Conservation (phyloP, 64 coral and sea anemone species). For the Stylophora pistillata region DNA sequence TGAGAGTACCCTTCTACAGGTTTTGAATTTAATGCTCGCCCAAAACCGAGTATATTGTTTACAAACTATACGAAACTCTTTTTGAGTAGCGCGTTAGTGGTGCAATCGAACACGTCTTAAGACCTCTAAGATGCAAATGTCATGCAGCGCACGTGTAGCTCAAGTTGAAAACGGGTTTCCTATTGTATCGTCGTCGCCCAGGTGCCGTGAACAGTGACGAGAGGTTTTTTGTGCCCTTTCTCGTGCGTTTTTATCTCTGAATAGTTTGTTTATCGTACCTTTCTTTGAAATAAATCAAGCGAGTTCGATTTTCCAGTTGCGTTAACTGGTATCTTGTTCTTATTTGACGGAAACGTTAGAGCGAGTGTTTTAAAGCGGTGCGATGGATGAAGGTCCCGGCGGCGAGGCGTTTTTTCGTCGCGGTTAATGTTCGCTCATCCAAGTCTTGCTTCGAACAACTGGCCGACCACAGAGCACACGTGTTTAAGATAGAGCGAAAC, state of each 20-base stretch:
- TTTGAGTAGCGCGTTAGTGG: background rate
- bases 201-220: slow-evolving; percentile 33
- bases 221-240: slow-evolving; percentile 6
- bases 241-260: slow-evolving; percentile 45
- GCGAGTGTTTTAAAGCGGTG: background rate
- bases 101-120: slow-evolving; percentile 1
- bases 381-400: background rate
- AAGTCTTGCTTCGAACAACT: slow-evolving; percentile 7
- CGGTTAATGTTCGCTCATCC: slow-evolving; percentile 11
- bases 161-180: slow-evolving; percentile 22
- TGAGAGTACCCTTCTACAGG: background rate
- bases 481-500: slow-evolving; percentile 19
- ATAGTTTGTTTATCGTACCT: slow-evolving; percentile 48
- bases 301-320: slow-evolving; percentile 30
- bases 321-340: slow-evolving; percentile 36
- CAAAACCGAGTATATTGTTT: background rate
- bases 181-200: background rate
- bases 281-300: slow-evolving; percentile 61
- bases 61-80: background rate
- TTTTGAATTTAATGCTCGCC: background rate
- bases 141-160: background rate
- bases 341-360: slow-evolving; percentile 16
- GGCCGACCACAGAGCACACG: slow-evolving; percentile 13
- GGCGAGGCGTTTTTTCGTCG: background rate
- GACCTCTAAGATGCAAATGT: background rate